phyloP scores from a whole-genome alignment of 2,113 vertebrate species.

The Gulo gulo region DNA sequence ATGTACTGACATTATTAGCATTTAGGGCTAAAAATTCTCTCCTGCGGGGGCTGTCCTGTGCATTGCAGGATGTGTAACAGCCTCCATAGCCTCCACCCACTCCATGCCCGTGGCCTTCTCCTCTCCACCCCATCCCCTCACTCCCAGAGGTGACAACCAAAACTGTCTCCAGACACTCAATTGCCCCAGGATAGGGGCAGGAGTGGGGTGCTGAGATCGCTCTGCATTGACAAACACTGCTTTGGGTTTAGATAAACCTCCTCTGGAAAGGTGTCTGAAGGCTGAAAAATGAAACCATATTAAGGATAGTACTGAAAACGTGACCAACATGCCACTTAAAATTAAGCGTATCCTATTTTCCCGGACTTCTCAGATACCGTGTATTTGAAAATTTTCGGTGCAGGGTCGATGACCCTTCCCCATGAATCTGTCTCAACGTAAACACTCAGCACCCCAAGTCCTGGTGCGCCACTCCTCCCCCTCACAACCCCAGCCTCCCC shows the following conservation, averaged over 20 bases:
- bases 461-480: rapidly evolving
- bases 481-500: no score
- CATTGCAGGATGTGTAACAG: rapidly evolving
- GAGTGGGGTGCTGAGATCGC: no score
- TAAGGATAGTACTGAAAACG: background rate
- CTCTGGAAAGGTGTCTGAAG: background rate
- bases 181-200: no score
- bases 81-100: background rate
- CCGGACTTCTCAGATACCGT: background rate
- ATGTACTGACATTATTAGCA: rapidly evolving
- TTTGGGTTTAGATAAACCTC: background rate
- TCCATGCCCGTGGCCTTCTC: background rate
- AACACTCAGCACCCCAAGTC: background rate
- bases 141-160: background rate
- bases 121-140: no score
- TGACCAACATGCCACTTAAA: background rate
- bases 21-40: background rate
- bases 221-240: background rate
- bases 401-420: background rate
- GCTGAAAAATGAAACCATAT: background rate
- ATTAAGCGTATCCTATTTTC: background rate
- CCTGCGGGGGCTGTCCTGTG: background rate
- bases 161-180: background rate
- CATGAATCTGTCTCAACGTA: background rate
- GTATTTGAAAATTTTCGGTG: background rate